Evolutionary conservation across 1,140 invertebrate species (phyloP), one percentile per base, ranked within the genome.

Genomic region (Neodiprion virginianus): DNA sequence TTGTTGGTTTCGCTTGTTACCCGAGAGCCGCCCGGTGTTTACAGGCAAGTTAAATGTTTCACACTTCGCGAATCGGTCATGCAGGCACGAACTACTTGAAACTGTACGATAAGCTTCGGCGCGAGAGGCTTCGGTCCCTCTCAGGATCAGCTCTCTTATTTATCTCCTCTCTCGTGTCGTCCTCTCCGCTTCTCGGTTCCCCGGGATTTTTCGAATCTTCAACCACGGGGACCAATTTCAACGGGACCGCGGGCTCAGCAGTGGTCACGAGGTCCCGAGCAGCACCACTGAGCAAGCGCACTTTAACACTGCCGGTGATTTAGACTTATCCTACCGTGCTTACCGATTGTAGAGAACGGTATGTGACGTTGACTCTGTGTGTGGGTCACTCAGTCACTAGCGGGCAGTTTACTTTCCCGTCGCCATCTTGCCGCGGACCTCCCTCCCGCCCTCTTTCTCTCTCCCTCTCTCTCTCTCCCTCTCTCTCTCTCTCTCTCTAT

Each of bases 321-420:
- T 11, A 72, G 71, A 80, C 75, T 78, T 77, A 69, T 77, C 78
- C 76, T 73, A 75, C 73, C 28, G 67, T 75, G 78, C 67, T 78
- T 72, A 73, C 48, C 78, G 78, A 76, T 74, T 67, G 74, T 74
- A 49, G 73, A 70, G 76, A 82, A 82, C 81, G 82, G 80, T 85
- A 79, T 82, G 80, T 80, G 82, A 83, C 83, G 79, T 79, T 76
- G 72, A 75, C 73, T 70, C 78, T 78, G 82, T 81, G 81, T 84
- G 82, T 83, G 79, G 82, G 82, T 85, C 82, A 84, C 82, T 84
- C 79, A 82, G 79, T 82, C 82, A 81, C 77, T 78, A 79, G 79
- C 80, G 76, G 78, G 76, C 82, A 82, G n/a, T 79, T 85, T 83
- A 84, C 83, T 83, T 84, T 83, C 82, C 81, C 82, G 78, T 83